These are phyloP conservation scores for Seladonia tumulorum DNA, from an alignment of 2,888 invertebrate genomes.

Conservation along the genomic window DNA sequence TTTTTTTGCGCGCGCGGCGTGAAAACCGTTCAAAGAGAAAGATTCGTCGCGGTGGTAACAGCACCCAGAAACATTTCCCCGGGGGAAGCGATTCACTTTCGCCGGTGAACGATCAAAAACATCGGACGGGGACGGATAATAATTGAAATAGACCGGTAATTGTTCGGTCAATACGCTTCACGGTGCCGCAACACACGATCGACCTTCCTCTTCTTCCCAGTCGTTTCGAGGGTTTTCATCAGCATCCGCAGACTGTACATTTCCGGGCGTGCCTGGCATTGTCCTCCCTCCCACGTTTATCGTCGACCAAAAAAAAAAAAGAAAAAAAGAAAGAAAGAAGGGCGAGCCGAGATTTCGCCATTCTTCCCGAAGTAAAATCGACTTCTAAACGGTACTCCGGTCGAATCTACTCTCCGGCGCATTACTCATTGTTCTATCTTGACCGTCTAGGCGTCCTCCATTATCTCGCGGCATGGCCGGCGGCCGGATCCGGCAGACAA, in stretches of 20 bases:
- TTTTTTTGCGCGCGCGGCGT: neutral
- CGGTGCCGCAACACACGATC: neutral
- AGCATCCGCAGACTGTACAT: constrained; percentile 56
- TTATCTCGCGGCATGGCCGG: constrained; percentile 37
- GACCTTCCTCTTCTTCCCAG: constrained; percentile 22
- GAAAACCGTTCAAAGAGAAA: neutral
- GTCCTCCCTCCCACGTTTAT: constrained; percentile 45
- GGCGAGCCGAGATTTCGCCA: constrained; percentile 38
- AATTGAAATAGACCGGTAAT: constrained; percentile 41
- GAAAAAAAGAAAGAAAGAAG: neutral
- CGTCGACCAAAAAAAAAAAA: constrained; percentile 47
- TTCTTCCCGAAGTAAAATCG: constrained; percentile 52
- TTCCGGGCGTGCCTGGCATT: constrained; percentile 50
- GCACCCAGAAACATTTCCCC: neutral
- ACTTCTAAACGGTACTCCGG: constrained; percentile 54
- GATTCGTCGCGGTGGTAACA: neutral
- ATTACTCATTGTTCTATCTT: constrained; percentile 61
- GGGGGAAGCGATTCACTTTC: neutral
- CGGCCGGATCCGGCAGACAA: constrained; percentile 8
- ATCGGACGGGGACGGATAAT: constrained; percentile 20
- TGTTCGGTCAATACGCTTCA: constrained; percentile 43
- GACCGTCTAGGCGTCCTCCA: constrained; percentile 47
- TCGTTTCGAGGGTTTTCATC: constrained; percentile 40
- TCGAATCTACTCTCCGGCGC: constrained; percentile 44
- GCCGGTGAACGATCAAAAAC: neutral